A percentile compares a stretch with the other conserved stretches of the same genome.
These are phyloP conservation scores for Melanogrammus aeglefinus DNA, from an alignment of 2,797 vertebrate species.

Conservation along the genomic window DNA sequence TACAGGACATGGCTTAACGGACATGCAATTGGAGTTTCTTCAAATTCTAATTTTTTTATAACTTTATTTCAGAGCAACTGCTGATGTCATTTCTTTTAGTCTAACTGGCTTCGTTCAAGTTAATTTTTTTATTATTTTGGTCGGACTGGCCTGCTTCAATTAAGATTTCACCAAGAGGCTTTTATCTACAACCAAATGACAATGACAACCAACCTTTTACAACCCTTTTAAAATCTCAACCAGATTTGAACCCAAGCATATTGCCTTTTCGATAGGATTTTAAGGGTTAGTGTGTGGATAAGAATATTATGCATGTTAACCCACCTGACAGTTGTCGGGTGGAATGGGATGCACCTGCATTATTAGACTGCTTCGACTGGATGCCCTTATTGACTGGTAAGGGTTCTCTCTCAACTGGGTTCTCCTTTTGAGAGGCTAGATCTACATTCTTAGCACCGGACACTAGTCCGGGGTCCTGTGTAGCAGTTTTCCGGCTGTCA, in stretches of 20 bases:
- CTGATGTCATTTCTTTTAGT: not conserved
- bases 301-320: conserved; percentile 46
- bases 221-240: not conserved
- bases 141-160: not conserved
- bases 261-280: not conserved
- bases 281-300: not conserved
- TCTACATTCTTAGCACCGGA: conserved; percentile 21
- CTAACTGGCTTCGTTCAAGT: not conserved
- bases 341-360: conserved; percentile 52
- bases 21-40: not conserved
- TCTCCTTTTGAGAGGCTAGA: conserved; percentile 42
- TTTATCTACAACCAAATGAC: not conserved
- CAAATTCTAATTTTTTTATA: not conserved
- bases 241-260: not conserved
- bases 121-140: not conserved
- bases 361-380: conserved; percentile 60
- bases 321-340: conserved; percentile 72
- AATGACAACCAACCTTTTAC: not conserved
- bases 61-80: not conserved
- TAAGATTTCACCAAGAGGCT: not conserved
- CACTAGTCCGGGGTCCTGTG: conserved; percentile 17
- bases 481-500: conserved; percentile 9
- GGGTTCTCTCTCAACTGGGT: conserved; percentile 48
- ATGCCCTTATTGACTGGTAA: conserved; percentile 52
- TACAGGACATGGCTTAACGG: not conserved